Base-by-base conservation (phyloP, 2,113 vertebrate genomes). In the Chaetodon trifascialis region DNA sequence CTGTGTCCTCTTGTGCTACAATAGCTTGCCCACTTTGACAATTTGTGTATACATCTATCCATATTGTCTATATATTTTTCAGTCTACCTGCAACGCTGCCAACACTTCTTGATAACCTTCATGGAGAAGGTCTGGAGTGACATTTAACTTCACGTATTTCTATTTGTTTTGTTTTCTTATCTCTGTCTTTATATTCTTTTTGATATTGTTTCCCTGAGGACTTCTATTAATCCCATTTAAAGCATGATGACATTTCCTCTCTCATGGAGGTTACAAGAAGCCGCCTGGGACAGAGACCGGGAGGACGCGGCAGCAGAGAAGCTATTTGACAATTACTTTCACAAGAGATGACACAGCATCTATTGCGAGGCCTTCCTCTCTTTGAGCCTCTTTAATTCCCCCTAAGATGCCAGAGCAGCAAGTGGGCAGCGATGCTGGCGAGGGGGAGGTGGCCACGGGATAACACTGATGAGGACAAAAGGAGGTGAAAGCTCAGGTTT, bases 311-410 rank as follows among this genome's bases (percentile, higher is more conserved):
- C 44, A 72, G 38, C 44, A 79, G 5, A 72, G 59, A 65, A 65
- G 38, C 36, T 67, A 23, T 80, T 65, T 73, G 65, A 76, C 59
- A 81, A 80, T 80, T 80, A 86, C 76, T 79, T 76, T 84, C 40
- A n/a, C 34, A 69, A 63, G 70, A 77, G 55, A 69, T 65, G 69
- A 62, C 65, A 68, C 62, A 54, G 8, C 49, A 52, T 79, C 64
- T 72, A 40, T 34, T 49, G 46, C 17, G 25, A 52, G 38, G 66
- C 6, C n/a, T 36, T 14, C 71, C 17, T 40, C 52, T 71, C 76
- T 60, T 54, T 73, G 30, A 86, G 58, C 55, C 34, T 55, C 59
- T 64, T 11, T 10, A 66, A 62, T 80, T 60, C 73, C 67, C 23
- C 25, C 38, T 23, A 46, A 59, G 51, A 81, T 63, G 62, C 25